phyloP scores from a whole-genome alignment of 1,140 invertebrate genomes.

The Cataglyphis hispanica region DNA sequence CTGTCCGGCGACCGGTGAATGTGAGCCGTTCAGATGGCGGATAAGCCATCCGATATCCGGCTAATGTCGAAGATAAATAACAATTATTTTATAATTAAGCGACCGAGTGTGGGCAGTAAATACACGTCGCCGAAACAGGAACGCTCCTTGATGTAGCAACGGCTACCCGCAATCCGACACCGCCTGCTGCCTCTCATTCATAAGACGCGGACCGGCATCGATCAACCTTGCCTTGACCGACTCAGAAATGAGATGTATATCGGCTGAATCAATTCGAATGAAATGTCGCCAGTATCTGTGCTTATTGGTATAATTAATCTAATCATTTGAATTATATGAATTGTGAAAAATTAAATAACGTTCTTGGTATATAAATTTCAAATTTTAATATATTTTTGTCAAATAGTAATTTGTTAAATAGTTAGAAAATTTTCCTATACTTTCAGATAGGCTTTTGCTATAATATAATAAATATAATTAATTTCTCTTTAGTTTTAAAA shows the following conservation, averaged over 20 bases:
- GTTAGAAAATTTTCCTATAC: not conserved
- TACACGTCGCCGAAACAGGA: conserved; percentile 62
- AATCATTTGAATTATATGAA: not conserved
- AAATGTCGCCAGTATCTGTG: not conserved
- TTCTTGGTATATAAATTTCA: not conserved
- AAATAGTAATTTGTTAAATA: no score
- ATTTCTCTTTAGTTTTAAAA: not conserved
- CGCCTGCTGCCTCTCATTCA: conserved; percentile 75
- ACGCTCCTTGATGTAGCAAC: conserved; percentile 47
- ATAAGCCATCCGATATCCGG: conserved; percentile 75
- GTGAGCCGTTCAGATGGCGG: conserved; percentile 52
- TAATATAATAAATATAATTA: not conserved
- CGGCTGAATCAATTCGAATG: not conserved
- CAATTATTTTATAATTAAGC: conserved; percentile 83
- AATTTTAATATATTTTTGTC: not conserved
- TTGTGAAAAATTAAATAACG: not conserved
- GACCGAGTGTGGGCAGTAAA: conserved; percentile 72
- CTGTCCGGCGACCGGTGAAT: conserved; percentile 39
- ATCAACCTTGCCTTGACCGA: conserved; percentile 71
- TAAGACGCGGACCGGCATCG: conserved; percentile 78
- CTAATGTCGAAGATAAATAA: conserved; percentile 79
- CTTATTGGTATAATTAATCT: not conserved
- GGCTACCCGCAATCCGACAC: conserved; percentile 75
- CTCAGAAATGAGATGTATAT: conserved; percentile 9
- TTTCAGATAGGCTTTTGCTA: not conserved